Percentiles rank a stretch among this genome's conserved stretches.
Conservation (phyloP, 2,888 invertebrate genomes). For the Coronaproctus castanopsis region DNA sequence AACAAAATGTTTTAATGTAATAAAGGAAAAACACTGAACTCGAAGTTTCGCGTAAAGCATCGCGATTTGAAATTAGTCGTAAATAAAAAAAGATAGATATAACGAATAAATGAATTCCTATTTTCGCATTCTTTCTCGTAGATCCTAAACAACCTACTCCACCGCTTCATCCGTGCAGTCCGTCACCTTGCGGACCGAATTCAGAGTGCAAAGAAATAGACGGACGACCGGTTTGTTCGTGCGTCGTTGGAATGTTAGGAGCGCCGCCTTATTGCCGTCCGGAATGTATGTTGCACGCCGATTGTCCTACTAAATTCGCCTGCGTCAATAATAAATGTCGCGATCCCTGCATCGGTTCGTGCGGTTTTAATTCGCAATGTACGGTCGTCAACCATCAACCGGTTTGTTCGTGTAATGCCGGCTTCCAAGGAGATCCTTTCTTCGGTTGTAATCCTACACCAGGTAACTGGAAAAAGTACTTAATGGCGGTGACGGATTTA, state of each 20-base stretch:
- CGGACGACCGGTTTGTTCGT: constrained; percentile 47
- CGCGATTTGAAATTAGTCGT: background rate
- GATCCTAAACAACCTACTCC: constrained; percentile 23
- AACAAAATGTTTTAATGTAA: too few relatives aligned
- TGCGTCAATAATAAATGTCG: constrained; percentile 48
- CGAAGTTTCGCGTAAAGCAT: background rate
- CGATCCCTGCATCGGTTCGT: constrained; percentile 55
- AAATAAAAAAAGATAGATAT: background rate
- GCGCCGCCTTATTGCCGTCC: constrained; percentile 59
- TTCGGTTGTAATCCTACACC: constrained; percentile 40
- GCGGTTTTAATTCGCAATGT: constrained; percentile 56
- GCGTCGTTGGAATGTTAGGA: constrained; percentile 50
- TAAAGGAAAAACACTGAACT: too few relatives aligned
- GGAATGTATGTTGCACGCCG: constrained; percentile 55
- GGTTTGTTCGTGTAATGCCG: constrained; percentile 47
- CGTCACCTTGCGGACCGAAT: constrained; percentile 49
- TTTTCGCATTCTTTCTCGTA: constrained; percentile 17
- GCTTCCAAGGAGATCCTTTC: constrained; percentile 62
- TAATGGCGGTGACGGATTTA: too few relatives aligned
- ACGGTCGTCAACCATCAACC: constrained; percentile 53
- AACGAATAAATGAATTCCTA: background rate
- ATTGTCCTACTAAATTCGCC: constrained; percentile 51
- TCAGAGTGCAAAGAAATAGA: constrained; percentile 33
- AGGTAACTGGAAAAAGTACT: too few relatives aligned
- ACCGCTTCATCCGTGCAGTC: constrained; percentile 43